Base-by-base conservation (phyloP, 2,888 invertebrate genomes). In the Terebella lapidaria region DNA sequence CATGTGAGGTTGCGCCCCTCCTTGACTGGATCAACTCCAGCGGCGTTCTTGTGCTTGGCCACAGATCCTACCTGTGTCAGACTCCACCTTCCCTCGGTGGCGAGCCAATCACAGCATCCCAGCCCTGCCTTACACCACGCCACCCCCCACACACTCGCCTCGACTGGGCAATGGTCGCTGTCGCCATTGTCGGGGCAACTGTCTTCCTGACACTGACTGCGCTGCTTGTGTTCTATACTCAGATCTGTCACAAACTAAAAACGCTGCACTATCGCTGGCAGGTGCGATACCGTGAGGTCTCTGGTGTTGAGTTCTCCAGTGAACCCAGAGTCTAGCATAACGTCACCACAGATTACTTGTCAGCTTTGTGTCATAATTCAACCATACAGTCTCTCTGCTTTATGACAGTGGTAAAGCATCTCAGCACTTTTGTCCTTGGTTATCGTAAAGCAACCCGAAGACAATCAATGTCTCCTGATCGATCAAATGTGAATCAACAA, bases 221-320 rank as follows among this genome's bases (percentile, higher is more conserved):
- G 10, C 10, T 53, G 4, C 22, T 53, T 5, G 4, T 63, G 18
- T 54, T 61, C 51, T 65, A 65, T 54, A 54, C 60, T 25, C 61
- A 66, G 49, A 52, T 68, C 26, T 67, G 65, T 49, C 61, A 62
- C 27, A 54, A 49, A 35, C 46, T 68, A 24, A 68, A 65, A 56
- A 61, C 56, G 20, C 60, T 67, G 27, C 64, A 65, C 28, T 67
- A 67, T 54, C 47, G 62, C 22, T 68, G 68, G 68, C 68, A 68
- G 56, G 54, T 68, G 22, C 57, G 68, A 24, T 68, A 68, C 60
- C 29, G 68, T 46, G 68, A 68, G 55, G 67, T 68, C 52, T 68
- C 68, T 18, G 67, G 61, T 10, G 60, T 66, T 42, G 68, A 67
- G 45, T 53, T 53, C 28, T 10, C 53, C 5, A 49, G 5, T 22